Conservation (phyloP, 1,140 invertebrate genomes). For the Prorops nasuta region DNA sequence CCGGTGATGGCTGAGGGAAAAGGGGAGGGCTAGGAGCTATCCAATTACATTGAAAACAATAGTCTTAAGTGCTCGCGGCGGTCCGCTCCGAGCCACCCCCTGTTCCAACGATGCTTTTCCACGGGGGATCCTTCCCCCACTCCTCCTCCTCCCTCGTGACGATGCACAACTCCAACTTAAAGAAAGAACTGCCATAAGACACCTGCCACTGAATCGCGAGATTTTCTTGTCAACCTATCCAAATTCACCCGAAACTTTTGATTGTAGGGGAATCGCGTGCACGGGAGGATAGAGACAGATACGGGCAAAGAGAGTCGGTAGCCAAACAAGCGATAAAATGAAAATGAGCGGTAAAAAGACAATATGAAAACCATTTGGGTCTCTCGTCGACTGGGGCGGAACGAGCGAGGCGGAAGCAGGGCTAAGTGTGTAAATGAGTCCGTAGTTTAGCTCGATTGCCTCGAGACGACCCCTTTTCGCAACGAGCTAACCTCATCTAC, state of each 20-base stretch:
- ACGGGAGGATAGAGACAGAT: slow-evolving; percentile 13
- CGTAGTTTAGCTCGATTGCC: slow-evolving; percentile 52
- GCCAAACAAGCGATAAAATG: slow-evolving; percentile 57
- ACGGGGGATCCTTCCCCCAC: neutral
- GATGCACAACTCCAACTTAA: slow-evolving; percentile 26
- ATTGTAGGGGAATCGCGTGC: too few relatives aligned
- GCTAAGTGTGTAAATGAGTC: slow-evolving; percentile 54
- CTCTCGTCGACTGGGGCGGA: slow-evolving; percentile 23
- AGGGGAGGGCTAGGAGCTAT: slow-evolving; percentile 49
- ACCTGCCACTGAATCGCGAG: too few relatives aligned
- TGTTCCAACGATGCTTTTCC: too few relatives aligned
- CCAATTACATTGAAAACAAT: slow-evolving; percentile 60
- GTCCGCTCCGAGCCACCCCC: slow-evolving; percentile 24
- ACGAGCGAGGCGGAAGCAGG: slow-evolving; percentile 33
- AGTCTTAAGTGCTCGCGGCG: slow-evolving; percentile 55
- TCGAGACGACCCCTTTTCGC: slow-evolving; percentile 38
- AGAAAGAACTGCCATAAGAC: slow-evolving; percentile 25
- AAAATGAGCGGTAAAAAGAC: slow-evolving; percentile 58
- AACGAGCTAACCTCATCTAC: slow-evolving; percentile 34
- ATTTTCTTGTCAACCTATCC: too few relatives aligned
- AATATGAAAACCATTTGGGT: slow-evolving; percentile 55
- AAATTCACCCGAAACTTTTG: too few relatives aligned
- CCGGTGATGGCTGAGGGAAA: slow-evolving; percentile 9
- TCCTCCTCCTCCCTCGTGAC: slow-evolving; percentile 15
- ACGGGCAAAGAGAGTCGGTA: slow-evolving; percentile 23